Percentiles rank a stretch among this genome's conserved stretches.
Evolutionary conservation across 2,113 vertebrate species (phyloP).

Genomic region (Neolamprologus hecqui): DNA sequence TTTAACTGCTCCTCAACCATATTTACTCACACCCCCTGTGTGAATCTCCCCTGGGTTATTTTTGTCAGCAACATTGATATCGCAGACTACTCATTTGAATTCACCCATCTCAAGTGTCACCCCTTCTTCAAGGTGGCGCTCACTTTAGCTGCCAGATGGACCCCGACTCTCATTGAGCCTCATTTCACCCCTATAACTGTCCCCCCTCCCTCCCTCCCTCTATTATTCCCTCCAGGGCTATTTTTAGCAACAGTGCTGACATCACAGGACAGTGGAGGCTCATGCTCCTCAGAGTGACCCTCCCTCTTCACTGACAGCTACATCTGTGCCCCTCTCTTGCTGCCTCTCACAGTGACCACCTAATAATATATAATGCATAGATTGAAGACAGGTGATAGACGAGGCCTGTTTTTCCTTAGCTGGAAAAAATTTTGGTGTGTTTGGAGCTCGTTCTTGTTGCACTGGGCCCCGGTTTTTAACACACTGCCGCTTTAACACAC

Average conservation of each 20-base stretch:
- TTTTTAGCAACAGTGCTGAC: constrained; percentile 77
- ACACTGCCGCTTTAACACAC: background rate
- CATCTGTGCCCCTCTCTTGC: constrained; percentile 50
- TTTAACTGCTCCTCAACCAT: background rate
- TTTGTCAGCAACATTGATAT: constrained; percentile 68
- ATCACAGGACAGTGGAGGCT: constrained; percentile 60
- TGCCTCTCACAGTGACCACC: background rate
- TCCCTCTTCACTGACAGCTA: constrained; percentile 34
- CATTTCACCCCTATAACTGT: constrained; percentile 18
- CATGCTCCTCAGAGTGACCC: constrained; percentile 48
- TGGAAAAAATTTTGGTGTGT: background rate
- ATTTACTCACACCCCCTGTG: background rate
- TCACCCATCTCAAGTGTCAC: constrained; percentile 6
- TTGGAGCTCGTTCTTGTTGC: background rate
- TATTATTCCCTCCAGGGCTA: constrained; percentile 46
- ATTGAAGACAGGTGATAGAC: background rate
- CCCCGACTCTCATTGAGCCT: constrained; percentile 6
- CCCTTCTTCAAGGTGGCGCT: background rate
- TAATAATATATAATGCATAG: constrained; percentile 24
- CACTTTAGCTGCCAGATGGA: constrained; percentile 13
- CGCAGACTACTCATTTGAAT: constrained; percentile 10
- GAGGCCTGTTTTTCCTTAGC: background rate
- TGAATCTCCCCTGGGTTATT: constrained; percentile 49
- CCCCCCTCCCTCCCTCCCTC: background rate
- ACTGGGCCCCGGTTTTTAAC: constrained; percentile 11